phyloP scores from a whole-genome alignment of 2,888 invertebrate species.

The Coelogynopora nodosa region DNA sequence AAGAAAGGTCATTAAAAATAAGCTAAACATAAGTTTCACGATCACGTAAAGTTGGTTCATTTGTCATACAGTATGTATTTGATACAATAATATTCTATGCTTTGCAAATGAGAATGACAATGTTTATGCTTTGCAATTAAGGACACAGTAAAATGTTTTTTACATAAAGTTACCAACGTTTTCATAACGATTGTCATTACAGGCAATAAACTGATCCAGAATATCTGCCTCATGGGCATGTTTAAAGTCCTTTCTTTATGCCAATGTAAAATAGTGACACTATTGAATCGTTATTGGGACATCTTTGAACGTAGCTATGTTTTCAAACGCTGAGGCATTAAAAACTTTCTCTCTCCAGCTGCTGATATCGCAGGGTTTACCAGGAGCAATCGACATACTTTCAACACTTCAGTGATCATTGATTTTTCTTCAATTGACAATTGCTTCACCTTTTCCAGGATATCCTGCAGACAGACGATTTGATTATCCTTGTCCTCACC shows the following conservation, averaged over 20 bases:
- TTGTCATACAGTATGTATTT: not conserved
- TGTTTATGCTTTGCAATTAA: not conserved
- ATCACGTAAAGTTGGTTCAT: not conserved
- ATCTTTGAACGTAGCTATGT: not conserved
- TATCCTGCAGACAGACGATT: too few relatives aligned
- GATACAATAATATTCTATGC: not conserved
- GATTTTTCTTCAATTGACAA: too few relatives aligned
- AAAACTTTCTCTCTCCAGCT: not conserved
- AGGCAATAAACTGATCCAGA: not conserved
- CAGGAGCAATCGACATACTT: not conserved
- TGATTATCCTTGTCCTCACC: not conserved
- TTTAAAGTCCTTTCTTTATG: not conserved
- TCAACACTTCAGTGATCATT: not conserved
- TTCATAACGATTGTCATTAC: not conserved
- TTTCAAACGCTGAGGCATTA: not conserved
- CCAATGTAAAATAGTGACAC: not conserved
- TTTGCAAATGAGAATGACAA: too few relatives aligned
- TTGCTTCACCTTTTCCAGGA: too few relatives aligned
- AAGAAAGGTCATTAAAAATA: too few relatives aligned
- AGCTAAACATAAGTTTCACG: not conserved
- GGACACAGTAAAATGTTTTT: not conserved
- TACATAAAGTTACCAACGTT: not conserved
- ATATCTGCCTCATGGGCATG: not conserved
- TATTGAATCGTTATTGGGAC: not conserved
- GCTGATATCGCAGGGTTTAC: not conserved